phyloP scores from a whole-genome alignment of 2,888 invertebrate species.

The Cacoxenus indagator region DNA sequence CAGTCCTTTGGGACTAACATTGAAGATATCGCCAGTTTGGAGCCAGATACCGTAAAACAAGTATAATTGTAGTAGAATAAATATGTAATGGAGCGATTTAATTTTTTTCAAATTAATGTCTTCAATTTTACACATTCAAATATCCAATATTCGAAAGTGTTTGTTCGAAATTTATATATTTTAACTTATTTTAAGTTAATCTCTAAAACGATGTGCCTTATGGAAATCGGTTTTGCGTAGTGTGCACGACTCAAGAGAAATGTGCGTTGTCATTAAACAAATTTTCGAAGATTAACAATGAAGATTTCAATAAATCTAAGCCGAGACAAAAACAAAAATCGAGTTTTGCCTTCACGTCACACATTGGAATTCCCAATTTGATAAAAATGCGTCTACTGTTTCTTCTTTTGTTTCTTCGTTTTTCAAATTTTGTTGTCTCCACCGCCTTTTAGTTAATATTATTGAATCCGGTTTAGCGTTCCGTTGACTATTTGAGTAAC shows the following conservation, averaged over 20 bases:
- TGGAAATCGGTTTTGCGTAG: background rate
- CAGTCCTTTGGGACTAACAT: no score
- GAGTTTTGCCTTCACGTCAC: constrained; percentile 54
- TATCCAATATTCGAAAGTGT: no score
- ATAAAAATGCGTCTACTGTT: constrained; percentile 49
- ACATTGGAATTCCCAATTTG: constrained; percentile 61
- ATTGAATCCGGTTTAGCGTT: constrained; percentile 8
- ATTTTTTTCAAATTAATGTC: no score
- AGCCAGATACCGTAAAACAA: no score
- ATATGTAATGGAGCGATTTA: no score
- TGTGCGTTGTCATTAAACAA: constrained; percentile 61
- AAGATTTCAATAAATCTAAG: constrained; percentile 17
- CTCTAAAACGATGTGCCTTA: background rate
- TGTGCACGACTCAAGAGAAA: constrained; percentile 25
- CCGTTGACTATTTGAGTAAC: constrained; percentile 53
- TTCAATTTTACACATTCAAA: no score
- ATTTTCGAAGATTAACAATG: constrained; percentile 55
- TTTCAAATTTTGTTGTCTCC: constrained; percentile 29
- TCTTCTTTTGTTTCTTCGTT: constrained; percentile 34
- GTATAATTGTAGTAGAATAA: no score
- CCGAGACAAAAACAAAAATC: constrained; percentile 36
- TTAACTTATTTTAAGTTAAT: no score
- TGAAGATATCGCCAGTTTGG: no score
- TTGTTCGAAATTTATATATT: background rate
- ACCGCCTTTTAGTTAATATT: constrained; percentile 53